phyloP scores from a whole-genome alignment of 1,140 invertebrate species.

The Spodoptera frugiperda region DNA sequence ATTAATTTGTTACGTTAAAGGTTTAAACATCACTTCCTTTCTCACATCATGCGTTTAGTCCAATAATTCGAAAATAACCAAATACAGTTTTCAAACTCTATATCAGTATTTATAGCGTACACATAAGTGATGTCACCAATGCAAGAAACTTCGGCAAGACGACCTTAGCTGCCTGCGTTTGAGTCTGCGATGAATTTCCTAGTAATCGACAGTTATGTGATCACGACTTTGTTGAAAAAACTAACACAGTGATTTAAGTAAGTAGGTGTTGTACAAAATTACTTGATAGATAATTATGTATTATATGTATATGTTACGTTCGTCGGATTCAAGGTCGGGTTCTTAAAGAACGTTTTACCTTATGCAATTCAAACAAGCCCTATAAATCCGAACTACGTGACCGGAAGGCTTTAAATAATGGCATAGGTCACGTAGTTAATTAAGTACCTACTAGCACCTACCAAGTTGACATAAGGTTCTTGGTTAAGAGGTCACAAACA shows the following conservation, averaged over 20 bases:
- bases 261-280: not conserved
- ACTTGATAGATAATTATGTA: not conserved
- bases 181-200: slow-evolving; percentile 32
- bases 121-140: slow-evolving; percentile 37
- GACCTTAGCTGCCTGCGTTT: slow-evolving; percentile 13
- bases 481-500: too few relatives aligned
- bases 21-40: not conserved
- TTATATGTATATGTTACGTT: not conserved
- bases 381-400: slow-evolving; percentile 1
- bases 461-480: too few relatives aligned
- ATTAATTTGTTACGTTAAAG: too few relatives aligned
- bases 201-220: slow-evolving; percentile 3
- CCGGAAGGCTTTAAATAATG: slow-evolving; percentile 6
- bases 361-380: not conserved
- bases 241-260: not conserved
- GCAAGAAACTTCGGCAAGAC: slow-evolving; percentile 22
- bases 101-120: not conserved
- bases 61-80: slow-evolving; percentile 5
- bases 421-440: slow-evolving; percentile 24
- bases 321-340: not conserved
- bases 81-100: not conserved
- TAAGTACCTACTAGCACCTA: not conserved
- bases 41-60: slow-evolving; percentile 6
- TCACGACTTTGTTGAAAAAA: not conserved
- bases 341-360: not conserved